phyloP scores from a whole-genome alignment of 2,113 vertebrate species.

The cattle (Bos taurus) region DNA sequence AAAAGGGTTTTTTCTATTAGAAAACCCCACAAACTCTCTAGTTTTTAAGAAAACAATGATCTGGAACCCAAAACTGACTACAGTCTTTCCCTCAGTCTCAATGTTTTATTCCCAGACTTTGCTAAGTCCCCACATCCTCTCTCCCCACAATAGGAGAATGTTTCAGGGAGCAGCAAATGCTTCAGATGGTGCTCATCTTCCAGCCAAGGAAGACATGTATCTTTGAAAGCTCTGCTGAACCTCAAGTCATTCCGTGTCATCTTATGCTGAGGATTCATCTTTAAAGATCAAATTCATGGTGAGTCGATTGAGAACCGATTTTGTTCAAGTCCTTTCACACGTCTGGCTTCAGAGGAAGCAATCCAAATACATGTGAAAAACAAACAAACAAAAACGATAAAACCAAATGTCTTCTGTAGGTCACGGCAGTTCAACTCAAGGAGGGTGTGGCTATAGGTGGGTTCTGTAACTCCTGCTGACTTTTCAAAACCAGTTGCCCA shows the following conservation, averaged over 20 bases:
- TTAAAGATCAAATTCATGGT: neutral
- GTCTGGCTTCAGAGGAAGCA: neutral
- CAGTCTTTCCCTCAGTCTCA: neutral
- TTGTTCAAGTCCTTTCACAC: neutral
- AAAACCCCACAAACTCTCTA: neutral
- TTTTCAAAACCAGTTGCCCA: neutral
- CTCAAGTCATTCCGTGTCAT: fast-evolving
- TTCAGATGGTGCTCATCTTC: fast-evolving
- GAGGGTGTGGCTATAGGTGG: neutral
- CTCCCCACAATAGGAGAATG: fast-evolving
- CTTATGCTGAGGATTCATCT: neutral
- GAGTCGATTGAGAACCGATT: neutral
- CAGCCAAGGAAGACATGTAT: fast-evolving
- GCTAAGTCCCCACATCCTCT: too few species aligned
- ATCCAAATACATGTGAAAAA: neutral
- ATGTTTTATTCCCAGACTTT: neutral
- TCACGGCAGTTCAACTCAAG: neutral
- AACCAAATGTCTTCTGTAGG: neutral
- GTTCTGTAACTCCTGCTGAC: fast-evolving
- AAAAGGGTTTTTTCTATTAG: neutral
- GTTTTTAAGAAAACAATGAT: neutral
- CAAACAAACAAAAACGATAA: neutral
- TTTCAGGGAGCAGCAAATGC: fast-evolving
- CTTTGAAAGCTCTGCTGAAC: fast-evolving
- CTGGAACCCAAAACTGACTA: neutral